Base-by-base conservation (phyloP, 2,888 invertebrate genomes). In the Macaria notata region DNA sequence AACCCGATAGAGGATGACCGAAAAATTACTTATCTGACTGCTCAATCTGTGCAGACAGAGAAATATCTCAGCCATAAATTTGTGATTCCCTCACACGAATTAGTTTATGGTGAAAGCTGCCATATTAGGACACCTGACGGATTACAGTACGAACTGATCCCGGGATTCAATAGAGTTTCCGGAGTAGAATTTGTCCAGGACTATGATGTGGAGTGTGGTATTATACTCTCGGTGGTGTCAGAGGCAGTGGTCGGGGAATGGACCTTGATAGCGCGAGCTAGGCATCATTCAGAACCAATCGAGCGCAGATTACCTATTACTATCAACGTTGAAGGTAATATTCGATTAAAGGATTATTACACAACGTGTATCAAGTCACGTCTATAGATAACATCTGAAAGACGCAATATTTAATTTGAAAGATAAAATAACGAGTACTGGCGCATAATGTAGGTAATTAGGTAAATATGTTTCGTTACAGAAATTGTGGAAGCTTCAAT, bases 281-380 rank as follows among this genome's bases (percentile, higher is more conserved):
- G 47, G 0, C 70, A 65, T 33, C 59, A 54, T 19, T 61, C 68
- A 2, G 56, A 56, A 3, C 62, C 51, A 31, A 69, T 78, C n/a
- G 84, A 88, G 77, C 79, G 74, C 61, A 79, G 84, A 68, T 67
- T 75, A 62, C 69, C 74, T 9, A 79, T 87, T 60, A 78, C 70
- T 46, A 80, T 89, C 65, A 57, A 70, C 56, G 75, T 86, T 47
- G 81, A 86, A 85, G 84, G 89, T 89, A 83, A 71, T 53, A 60
- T 62, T 57, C 62, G 54, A 65, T 69, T 71, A 67, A 50, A 63
- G 64, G 68, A 64, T 70, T 73, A 64, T 61, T 56, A 68, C 57
- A 49, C 52, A 70, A 76, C 73, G 64, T 63, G 67, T 83, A 81
- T 82, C 81, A 31, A 65, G 82, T 85, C 85, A 86, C 86, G 84